Percentiles rank a stretch among this genome's conserved stretches.
phyloP scores from a whole-genome alignment of 2,797 vertebrate species.

The Erithacus rubecula region DNA sequence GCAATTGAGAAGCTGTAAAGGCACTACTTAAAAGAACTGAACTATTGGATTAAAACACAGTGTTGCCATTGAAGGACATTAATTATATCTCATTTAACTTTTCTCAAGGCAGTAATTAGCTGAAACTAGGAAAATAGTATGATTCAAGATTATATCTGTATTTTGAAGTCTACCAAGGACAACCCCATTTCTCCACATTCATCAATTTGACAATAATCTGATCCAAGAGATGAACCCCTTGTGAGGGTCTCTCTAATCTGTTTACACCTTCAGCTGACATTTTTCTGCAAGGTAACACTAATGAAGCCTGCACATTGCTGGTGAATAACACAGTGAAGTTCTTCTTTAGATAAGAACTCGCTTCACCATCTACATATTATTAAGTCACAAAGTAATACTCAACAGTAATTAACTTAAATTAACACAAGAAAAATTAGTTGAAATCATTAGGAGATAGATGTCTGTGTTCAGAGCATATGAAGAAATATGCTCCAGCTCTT shows the following conservation, averaged over 20 bases:
- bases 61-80: neutral
- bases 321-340: neutral
- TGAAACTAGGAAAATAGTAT: neutral
- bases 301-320: neutral
- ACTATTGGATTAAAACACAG: neutral
- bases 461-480: neutral
- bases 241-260: neutral
- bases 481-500: neutral
- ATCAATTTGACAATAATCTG: slow-evolving; percentile 13
- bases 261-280: neutral
- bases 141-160: neutral
- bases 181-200: neutral
- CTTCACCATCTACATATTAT: neutral
- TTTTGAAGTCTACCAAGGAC: neutral
- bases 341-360: neutral
- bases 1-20: neutral
- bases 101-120: neutral
- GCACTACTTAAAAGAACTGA: neutral
- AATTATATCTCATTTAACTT: neutral
- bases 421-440: neutral
- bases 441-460: neutral
- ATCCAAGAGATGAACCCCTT: neutral
- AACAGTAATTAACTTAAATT: neutral
- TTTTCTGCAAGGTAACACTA: neutral
- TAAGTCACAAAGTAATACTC: neutral